Conservation (phyloP, 2,888 invertebrate genomes). For the Agonopterix subpropinquella region DNA sequence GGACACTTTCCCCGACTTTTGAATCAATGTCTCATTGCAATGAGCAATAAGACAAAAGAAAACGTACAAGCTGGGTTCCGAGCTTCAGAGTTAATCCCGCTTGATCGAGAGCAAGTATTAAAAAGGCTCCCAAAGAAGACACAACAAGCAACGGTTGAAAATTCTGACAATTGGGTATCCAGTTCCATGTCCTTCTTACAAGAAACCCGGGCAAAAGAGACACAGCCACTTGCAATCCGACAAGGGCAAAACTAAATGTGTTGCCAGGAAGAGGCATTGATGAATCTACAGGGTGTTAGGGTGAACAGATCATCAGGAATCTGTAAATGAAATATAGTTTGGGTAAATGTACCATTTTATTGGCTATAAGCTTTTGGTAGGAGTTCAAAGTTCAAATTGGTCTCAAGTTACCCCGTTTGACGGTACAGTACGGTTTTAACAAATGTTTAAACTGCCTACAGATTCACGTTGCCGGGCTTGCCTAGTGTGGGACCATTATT, state of each 20-base stretch:
- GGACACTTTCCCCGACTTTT: conserved; percentile 4
- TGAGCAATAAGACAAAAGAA: conserved; percentile 1
- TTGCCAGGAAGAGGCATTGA: conserved; percentile 1
- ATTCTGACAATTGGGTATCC: conserved; percentile 1
- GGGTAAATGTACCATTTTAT: not conserved
- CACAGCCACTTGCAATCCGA: not conserved
- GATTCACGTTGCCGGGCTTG: no score
- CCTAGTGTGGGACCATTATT: no score
- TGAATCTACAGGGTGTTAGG: no score
- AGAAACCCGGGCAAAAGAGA: conserved; percentile 3
- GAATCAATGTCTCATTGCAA: conserved; percentile 1
- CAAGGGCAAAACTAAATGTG: conserved; percentile 1
- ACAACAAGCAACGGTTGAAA: not conserved
- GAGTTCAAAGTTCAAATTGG: not conserved
- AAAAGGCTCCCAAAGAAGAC: conserved; percentile 1
- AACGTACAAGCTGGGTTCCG: conserved; percentile 4
- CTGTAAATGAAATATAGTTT: not conserved
- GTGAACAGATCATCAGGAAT: not conserved
- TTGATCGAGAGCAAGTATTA: conserved; percentile 2
- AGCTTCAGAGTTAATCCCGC: conserved; percentile 2
- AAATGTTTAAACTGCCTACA: no score
- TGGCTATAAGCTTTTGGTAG: not conserved
- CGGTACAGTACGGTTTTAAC: no score
- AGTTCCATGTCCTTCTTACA: not conserved
- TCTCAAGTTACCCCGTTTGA: not conserved